Evolutionary conservation across 2,113 vertebrate species (phyloP).

Genomic region (Glaucidium brasilianum): DNA sequence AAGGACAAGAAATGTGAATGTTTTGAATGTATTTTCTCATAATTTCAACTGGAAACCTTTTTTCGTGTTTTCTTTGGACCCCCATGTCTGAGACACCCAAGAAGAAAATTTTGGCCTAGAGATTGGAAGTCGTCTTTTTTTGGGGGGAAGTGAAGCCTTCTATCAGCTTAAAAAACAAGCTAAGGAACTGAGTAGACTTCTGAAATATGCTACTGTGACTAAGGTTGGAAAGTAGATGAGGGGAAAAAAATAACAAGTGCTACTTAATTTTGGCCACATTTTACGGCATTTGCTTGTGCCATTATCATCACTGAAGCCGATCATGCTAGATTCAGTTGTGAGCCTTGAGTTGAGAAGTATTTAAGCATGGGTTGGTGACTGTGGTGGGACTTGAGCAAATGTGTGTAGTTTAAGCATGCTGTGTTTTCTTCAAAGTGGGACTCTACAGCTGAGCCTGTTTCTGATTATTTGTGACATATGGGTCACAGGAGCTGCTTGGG

Average conservation of each 20-base stretch:
- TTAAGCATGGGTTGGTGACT: not conserved
- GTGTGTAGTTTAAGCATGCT: not conserved
- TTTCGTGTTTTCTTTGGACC: not conserved
- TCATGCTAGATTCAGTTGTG: not conserved
- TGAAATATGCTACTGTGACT: not conserved
- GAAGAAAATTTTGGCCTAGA: not conserved
- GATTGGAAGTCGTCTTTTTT: not conserved
- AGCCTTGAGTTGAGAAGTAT: not conserved
- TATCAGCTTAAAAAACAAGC: not conserved
- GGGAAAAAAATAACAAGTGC: not conserved
- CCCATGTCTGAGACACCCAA: not conserved
- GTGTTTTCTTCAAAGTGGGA: not conserved
- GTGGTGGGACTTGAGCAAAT: not conserved
- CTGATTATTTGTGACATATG: not conserved
- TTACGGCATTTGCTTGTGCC: not conserved
- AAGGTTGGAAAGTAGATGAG: not conserved
- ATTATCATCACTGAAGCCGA: not conserved
- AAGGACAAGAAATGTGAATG: not conserved
- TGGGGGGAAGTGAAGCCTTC: not conserved
- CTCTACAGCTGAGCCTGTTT: not conserved
- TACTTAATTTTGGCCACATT: not conserved
- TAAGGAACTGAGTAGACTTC: not conserved
- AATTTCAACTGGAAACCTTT: not conserved
- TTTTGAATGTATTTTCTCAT: not conserved
- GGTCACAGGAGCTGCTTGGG: accelerated